Evolutionary conservation across 2,797 vertebrate genomes (phyloP).

Genomic region (Typhlichthys eigenmanni): DNA sequence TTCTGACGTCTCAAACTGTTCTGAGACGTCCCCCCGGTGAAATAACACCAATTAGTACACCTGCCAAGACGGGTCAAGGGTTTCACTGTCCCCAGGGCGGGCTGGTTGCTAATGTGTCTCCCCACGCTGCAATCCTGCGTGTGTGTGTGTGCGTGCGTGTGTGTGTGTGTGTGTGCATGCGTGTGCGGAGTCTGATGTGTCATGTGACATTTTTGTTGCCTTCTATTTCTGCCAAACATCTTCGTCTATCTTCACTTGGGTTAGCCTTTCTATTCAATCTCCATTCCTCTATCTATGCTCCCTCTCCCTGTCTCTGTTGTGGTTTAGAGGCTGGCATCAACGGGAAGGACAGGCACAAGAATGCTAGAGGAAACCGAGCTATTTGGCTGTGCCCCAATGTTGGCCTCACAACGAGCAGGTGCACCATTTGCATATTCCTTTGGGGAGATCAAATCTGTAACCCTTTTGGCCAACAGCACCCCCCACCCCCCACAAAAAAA

Average conservation of each 20-base stretch:
- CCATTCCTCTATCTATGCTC: not conserved
- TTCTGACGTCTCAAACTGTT: conserved; percentile 72
- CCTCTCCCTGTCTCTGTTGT: too few relatives aligned
- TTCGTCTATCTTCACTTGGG: not conserved
- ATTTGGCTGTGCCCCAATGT: conserved; percentile 2
- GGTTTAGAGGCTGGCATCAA: too few relatives aligned
- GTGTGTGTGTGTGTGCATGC: too few relatives aligned
- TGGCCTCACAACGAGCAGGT: conserved; percentile 15
- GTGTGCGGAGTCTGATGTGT: too few relatives aligned
- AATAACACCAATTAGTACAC: conserved; percentile 79
- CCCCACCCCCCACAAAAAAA: too few relatives aligned
- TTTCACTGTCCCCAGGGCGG: conserved; percentile 50
- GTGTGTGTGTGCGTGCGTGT: too few relatives aligned
- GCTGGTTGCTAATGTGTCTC: too few relatives aligned
- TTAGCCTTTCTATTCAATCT: conserved; percentile 2
- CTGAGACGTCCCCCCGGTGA: conserved; percentile 72
- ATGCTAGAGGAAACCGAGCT: conserved; percentile 13
- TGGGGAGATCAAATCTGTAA: too few relatives aligned
- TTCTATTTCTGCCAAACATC: not conserved
- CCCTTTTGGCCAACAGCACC: too few relatives aligned
- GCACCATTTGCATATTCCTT: not conserved
- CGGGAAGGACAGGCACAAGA: too few relatives aligned
- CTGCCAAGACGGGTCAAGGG: conserved; percentile 64
- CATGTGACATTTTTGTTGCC: too few relatives aligned
- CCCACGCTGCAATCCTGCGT: too few relatives aligned